phyloP scores from a whole-genome alignment of 2,888 invertebrate genomes.

The Tenthredo distinguenda region DNA sequence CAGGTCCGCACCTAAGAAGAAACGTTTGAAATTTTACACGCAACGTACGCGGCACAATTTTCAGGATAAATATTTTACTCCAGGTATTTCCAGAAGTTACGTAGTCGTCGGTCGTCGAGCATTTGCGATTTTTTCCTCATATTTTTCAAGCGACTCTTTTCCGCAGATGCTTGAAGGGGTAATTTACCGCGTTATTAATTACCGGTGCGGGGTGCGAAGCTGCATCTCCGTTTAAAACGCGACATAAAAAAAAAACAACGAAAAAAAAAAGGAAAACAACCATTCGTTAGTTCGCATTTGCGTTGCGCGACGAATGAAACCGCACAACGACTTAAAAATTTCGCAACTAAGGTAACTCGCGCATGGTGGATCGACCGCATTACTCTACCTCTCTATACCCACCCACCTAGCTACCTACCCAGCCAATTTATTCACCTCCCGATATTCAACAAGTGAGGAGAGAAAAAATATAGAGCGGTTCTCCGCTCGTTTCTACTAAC shows the following conservation, averaged over 20 bases:
- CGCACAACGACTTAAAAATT: not conserved
- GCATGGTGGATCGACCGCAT: not conserved
- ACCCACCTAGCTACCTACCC: not conserved
- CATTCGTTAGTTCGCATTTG: not conserved
- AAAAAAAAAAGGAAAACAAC: not conserved
- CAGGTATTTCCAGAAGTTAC: not conserved
- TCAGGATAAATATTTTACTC: not conserved
- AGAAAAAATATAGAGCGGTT: conserved; percentile 27
- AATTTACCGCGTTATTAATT: not conserved
- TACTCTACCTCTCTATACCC: not conserved
- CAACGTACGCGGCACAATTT: not conserved
- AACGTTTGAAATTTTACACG: not conserved
- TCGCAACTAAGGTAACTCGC: not conserved
- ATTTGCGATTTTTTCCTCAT: not conserved
- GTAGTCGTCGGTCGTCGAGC: not conserved
- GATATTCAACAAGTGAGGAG: conserved; percentile 46
- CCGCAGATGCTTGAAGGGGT: not conserved
- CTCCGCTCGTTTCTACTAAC: not conserved
- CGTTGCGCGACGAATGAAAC: not conserved
- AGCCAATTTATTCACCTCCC: conserved; percentile 44
- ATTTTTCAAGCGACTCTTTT: not conserved
- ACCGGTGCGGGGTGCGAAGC: not conserved
- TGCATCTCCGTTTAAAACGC: not conserved
- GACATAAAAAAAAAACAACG: not conserved
- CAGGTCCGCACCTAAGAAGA: not conserved